phyloP scores from a whole-genome alignment of 1,140 invertebrate genomes.

The Parasteatoda tepidariorum region DNA sequence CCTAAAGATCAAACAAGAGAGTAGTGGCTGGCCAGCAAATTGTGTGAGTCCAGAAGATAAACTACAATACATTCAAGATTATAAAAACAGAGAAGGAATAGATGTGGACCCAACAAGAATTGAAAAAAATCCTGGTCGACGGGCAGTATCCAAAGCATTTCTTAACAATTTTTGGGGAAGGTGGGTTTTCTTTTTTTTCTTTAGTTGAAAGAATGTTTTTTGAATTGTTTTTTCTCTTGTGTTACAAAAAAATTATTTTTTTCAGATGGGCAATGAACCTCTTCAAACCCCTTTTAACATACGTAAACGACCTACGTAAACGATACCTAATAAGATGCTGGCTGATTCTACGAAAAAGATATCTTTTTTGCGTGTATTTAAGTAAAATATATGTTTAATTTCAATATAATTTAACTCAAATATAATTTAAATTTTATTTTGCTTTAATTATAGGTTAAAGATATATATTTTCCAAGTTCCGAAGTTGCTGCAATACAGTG shows the following conservation, averaged over 20 bases:
- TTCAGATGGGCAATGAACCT: not conserved
- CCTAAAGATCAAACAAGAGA: slow-evolving; percentile 25
- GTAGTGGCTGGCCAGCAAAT: not conserved
- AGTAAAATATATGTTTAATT: not conserved
- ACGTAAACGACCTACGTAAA: not conserved
- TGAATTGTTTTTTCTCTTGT: not conserved
- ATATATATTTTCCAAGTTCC: too few species aligned
- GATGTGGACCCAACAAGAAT: not conserved
- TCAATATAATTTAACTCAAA: not conserved
- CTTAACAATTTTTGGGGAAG: slow-evolving; percentile 20
- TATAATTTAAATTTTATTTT: not conserved
- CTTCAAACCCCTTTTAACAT: not conserved
- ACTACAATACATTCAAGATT: not conserved
- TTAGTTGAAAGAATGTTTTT: not conserved
- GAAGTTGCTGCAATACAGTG: too few species aligned
- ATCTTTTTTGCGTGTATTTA: not conserved
- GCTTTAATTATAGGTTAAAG: not conserved
- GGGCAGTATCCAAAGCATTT: not conserved
- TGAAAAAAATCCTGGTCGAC: not conserved
- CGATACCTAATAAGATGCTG: not conserved
- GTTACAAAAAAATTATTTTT: not conserved
- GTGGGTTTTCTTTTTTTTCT: not conserved
- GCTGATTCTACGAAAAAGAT: too few species aligned
- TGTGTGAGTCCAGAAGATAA: too few species aligned
- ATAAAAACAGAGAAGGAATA: not conserved